Percentiles rank a stretch among this genome's conserved stretches.
Conservation (phyloP, 2,113 vertebrate genomes). For the Macaca nemestrina region DNA sequence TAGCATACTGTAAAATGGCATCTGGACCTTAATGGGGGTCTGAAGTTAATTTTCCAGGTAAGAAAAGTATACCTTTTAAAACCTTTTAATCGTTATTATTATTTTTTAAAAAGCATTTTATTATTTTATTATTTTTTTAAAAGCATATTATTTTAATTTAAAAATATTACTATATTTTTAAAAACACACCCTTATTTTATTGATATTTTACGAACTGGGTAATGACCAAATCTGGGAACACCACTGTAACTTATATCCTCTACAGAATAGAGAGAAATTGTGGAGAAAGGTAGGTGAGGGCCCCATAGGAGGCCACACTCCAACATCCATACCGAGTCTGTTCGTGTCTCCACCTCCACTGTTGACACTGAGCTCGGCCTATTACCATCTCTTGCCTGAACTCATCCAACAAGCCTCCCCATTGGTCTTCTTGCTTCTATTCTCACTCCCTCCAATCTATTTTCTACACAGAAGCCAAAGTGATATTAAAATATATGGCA, state of each 20-base stretch:
- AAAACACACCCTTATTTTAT: background rate
- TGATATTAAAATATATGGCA: background rate
- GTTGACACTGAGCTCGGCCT: background rate
- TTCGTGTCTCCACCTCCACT: background rate
- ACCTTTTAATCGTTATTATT: background rate
- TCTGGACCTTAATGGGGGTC: background rate
- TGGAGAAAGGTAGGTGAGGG: background rate
- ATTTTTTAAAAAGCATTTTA: background rate
- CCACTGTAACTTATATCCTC: background rate
- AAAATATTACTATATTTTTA: too few relatives aligned
- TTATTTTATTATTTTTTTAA: too few relatives aligned
- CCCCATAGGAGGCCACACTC: background rate
- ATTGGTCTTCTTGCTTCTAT: background rate
- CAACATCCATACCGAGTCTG: background rate
- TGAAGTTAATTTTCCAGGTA: background rate
- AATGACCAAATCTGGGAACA: background rate
- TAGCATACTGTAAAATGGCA: background rate
- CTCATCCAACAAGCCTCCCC: too few relatives aligned
- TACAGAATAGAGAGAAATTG: background rate
- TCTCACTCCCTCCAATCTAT: background rate
- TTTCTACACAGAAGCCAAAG: background rate
- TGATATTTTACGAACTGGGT: background rate
- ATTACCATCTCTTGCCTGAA: background rate
- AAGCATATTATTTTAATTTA: too few relatives aligned
- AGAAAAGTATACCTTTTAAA: background rate